Evolutionary conservation across 2,888 invertebrate species (phyloP), one percentile per base, ranked within the genome.

Genomic region (Thumatha senex): DNA sequence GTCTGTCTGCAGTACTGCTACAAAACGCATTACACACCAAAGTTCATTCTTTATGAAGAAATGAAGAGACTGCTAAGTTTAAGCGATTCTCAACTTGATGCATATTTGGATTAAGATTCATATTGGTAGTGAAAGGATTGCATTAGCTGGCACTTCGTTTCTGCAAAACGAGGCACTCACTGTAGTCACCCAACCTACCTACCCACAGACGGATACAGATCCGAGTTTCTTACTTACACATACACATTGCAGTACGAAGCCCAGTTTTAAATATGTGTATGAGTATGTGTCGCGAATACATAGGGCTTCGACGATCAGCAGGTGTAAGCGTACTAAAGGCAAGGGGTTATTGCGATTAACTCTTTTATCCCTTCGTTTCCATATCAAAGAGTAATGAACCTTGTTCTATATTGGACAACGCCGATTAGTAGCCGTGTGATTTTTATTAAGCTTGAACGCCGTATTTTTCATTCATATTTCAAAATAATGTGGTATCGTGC

Each of bases 371-470:
- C 87, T 85, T 89, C 86, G 89, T 89, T 89, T 89, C 86, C 86
- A 89, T 89, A 88, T 88, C 84, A 89, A 90, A 89, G 89, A 90
- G 87, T 90, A 91, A 89, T 89, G 89, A 90, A 91, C 89, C 89
- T 89, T 88, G 85, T 87, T 88, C 78, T 10, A 82, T 86, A 84
- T 82, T 86, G 82, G 82, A 81, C 78, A 72, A 73, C 81, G 81
- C 78, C 82, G 82, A 86, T 87, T 84, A 82, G 82, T 76, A 76
- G 85, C 84, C 82, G 85, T 89, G 88, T 85, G 86, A 89, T 85
- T 71, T 80, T 75, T 56, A 49, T 45, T 44, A 48, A 46, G 47
- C 38, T 41, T 45, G 15, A 33, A 54, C 40, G 40, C n/a, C n/a
- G 30, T 13, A 45, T 38, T 48, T 36, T 48, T 36, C 31, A 30